Evolutionary conservation across 2,113 vertebrate genomes (phyloP), one percentile per base, ranked within the genome.

Genomic region (Chunga burmeisteri): DNA sequence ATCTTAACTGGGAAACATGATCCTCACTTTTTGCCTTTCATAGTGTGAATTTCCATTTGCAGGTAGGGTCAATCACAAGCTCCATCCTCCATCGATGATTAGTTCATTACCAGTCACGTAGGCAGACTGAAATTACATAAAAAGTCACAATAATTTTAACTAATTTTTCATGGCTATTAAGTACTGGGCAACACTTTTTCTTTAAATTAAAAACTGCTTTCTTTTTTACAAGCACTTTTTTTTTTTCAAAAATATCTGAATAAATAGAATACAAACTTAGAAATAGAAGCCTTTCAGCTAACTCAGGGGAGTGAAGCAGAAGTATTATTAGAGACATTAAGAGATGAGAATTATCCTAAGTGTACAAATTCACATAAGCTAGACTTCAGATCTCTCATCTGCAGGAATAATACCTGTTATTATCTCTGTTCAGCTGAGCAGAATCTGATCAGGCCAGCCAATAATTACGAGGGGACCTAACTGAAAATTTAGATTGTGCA

Each of bases 1-100:
- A 50, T 47, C 27, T 63, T 42, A 90, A 47, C 38, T 9, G 34
- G 89, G 62, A 81, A 90, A 70, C 9, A 49, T 8, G 9, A 65
- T 83, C 18, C n/a, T 92, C 49, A 56, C 40, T 72, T 88, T 81
- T 89, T 85, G 78, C 36, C n/a, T 86, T 83, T 73, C 11, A 15
- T 10, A 19, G 36, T 50, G 47, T 16, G 26, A 55, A 46, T 83
- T 94, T 78, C 74, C 81, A 70, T 79, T 93, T 90, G n/a, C 40
- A 81, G 30, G 46, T n/a, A 63, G 34, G 36, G 40, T 84, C n/a
- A 81, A 16, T 99, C 96, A 99, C 86, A 99, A 96, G 68, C 98
- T 98, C 99, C 99, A 99, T 87, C 99, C 99, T 97, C 99, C 99
- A 92, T 99, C 99, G 27, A 99, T 99, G 97, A 99, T 97, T 20